Evolutionary conservation across 1,140 invertebrate genomes (phyloP).

Genomic region (Caenorhabditis tropicalis): DNA sequence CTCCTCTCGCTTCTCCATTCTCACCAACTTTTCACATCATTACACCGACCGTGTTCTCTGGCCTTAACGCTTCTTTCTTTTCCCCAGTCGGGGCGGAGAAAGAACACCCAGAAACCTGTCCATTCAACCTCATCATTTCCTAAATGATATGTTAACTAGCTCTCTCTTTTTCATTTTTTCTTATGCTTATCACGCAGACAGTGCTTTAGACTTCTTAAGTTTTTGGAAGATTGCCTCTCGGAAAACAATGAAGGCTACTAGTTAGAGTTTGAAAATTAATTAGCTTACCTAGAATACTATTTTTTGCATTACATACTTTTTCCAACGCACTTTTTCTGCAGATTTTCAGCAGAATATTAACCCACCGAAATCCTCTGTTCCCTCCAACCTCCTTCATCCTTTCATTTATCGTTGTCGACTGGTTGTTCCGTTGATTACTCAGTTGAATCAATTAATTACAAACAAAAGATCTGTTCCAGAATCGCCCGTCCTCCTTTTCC

Average conservation of each 20-base stretch:
- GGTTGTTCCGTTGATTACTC: not conserved
- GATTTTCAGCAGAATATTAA: too few relatives aligned
- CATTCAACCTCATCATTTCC: not conserved
- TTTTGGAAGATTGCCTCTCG: too few relatives aligned
- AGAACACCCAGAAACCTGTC: constrained; percentile 38
- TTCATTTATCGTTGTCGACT: not conserved
- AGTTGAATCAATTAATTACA: not conserved
- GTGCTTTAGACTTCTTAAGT: not conserved
- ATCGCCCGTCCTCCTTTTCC: not conserved
- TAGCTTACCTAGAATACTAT: too few relatives aligned
- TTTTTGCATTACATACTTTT: too few relatives aligned
- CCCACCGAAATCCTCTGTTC: not conserved
- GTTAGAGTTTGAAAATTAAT: too few relatives aligned
- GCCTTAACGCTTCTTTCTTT: not conserved
- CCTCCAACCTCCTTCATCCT: not conserved
- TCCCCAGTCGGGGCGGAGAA: not conserved
- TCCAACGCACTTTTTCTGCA: too few relatives aligned
- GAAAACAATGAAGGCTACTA: too few relatives aligned
- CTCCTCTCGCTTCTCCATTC: not conserved
- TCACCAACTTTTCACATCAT: constrained; percentile 28
- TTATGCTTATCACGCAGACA: not conserved
- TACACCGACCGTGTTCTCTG: constrained; percentile 8
- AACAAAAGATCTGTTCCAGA: not conserved
- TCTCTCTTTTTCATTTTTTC: not conserved
- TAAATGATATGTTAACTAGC: constrained; percentile 35